phyloP scores from a whole-genome alignment of 2,797 vertebrate species.

The Malacoraja senta region DNA sequence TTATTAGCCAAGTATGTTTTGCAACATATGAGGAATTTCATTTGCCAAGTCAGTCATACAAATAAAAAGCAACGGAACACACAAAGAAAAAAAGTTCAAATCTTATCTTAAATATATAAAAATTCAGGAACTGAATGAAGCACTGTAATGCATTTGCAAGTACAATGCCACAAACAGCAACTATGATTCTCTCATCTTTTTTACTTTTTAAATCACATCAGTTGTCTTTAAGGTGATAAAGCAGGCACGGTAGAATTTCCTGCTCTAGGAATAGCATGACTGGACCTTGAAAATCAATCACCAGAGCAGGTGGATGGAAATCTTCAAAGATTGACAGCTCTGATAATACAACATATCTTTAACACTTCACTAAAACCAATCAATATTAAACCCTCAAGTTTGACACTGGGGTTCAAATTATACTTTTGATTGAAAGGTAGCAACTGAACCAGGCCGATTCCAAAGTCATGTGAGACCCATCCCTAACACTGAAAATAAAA shows the following conservation, averaged over 20 bases:
- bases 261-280: background rate
- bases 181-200: too few relatives aligned
- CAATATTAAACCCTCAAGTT: background rate
- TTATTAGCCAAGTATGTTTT: too few relatives aligned
- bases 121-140: background rate
- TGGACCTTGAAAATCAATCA: background rate
- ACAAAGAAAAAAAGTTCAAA: too few relatives aligned
- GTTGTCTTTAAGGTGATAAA: background rate
- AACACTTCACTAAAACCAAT: background rate
- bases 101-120: background rate
- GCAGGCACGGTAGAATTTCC: background rate
- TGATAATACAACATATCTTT: background rate
- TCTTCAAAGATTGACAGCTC: background rate
- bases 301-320: background rate
- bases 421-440: background rate
- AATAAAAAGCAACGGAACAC: too few relatives aligned
- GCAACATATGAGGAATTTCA: too few relatives aligned
- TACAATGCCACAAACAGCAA: background rate
- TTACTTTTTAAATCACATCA: background rate
- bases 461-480: background rate
- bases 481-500: too few relatives aligned
- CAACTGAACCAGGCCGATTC: background rate
- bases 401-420: too few relatives aligned
- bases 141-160: background rate
- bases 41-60: too few relatives aligned